A percentile compares a stretch with the other conserved stretches of the same genome.
phyloP scores from a whole-genome alignment of 2,888 invertebrate genomes.

The Thelaira solivaga region DNA sequence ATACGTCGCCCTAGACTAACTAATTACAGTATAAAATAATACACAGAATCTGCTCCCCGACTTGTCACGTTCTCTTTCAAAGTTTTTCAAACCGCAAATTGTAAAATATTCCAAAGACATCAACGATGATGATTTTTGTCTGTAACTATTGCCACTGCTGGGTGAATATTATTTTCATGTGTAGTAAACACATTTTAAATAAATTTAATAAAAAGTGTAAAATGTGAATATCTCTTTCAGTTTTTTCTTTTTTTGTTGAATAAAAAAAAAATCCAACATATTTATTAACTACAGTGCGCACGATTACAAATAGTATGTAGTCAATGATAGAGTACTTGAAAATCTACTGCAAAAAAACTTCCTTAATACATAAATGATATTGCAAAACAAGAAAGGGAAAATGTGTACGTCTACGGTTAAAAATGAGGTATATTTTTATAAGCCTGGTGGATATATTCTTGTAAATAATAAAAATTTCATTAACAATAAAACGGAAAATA shows the following conservation, averaged over 20 bases:
- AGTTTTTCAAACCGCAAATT: too few species aligned
- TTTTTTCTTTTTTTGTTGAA: slow-evolving; percentile 29
- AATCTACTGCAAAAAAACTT: slow-evolving; percentile 14
- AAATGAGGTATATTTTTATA: slow-evolving; percentile 1
- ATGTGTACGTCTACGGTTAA: neutral
- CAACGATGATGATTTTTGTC: too few species aligned
- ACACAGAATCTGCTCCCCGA: too few species aligned
- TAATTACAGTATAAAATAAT: too few species aligned
- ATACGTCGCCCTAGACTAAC: too few species aligned
- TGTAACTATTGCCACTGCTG: too few species aligned
- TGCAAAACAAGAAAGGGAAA: neutral
- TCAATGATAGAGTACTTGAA: slow-evolving; percentile 46
- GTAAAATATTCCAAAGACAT: too few species aligned
- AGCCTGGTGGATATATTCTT: slow-evolving; percentile 47
- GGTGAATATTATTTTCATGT: neutral
- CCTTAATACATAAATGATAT: neutral
- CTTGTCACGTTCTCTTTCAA: too few species aligned
- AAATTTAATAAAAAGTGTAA: slow-evolving; percentile 16
- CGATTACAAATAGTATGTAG: slow-evolving; percentile 42
- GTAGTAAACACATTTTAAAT: neutral
- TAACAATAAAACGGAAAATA: slow-evolving; percentile 41
- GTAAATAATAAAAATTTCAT: slow-evolving; percentile 38
- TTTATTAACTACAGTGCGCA: slow-evolving; percentile 26
- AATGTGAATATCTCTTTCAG: neutral
- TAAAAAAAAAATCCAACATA: neutral